Conservation (phyloP, 2,888 invertebrate genomes). For the Drosophila pegasa region DNA sequence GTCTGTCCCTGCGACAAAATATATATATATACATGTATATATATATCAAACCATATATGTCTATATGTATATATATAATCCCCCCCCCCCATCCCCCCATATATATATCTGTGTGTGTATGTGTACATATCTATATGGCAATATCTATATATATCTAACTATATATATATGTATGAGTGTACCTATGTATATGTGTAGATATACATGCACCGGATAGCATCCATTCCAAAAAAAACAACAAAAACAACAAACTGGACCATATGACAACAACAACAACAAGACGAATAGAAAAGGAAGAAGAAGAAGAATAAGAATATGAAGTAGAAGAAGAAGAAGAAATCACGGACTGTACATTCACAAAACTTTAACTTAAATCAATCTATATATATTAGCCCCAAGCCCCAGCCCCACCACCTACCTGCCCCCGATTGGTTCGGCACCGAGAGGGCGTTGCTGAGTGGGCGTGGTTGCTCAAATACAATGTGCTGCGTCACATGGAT, state of each 20-base stretch:
- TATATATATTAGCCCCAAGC: background rate
- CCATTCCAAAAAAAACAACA: background rate
- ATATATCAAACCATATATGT: background rate
- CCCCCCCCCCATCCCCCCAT: too few relatives aligned
- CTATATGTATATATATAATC: background rate
- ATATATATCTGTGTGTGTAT: background rate
- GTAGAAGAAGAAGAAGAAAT: background rate
- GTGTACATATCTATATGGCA: background rate
- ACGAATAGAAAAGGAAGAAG: background rate
- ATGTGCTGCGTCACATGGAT: background rate
- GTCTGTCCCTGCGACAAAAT: constrained; percentile 6
- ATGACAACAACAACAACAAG: background rate
- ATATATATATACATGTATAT: background rate
- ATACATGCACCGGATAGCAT: background rate
- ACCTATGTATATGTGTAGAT: constrained; percentile 1
- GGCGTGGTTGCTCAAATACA: constrained; percentile 7
- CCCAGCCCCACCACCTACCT: background rate
- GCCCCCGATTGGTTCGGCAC: background rate
- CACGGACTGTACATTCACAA: constrained; percentile 19
- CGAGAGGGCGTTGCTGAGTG: constrained; percentile 4
- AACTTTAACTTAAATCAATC: background rate
- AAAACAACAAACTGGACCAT: constrained; percentile 5
- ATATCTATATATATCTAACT: background rate
- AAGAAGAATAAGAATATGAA: too few relatives aligned
- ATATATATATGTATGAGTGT: background rate